Conservation (phyloP, 2,797 vertebrate species). For the Iguana delicatissima region DNA sequence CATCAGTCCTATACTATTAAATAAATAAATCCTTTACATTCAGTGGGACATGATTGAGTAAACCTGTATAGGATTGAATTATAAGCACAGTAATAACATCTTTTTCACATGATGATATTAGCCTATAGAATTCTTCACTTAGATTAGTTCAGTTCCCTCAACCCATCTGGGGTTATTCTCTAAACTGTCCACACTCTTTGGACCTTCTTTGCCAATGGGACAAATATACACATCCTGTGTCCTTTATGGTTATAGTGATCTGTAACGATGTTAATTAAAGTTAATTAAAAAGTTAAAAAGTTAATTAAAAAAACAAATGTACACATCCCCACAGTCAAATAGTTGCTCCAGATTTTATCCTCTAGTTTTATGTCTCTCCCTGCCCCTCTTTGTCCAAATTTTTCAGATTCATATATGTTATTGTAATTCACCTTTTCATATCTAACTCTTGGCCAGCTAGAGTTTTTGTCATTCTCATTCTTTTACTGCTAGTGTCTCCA, state of each 20-base stretch:
- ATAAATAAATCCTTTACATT: not conserved
- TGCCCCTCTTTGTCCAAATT: not conserved
- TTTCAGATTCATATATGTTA: not conserved
- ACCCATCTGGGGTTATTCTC: not conserved
- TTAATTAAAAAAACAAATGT: not conserved
- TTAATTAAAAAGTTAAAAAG: no score
- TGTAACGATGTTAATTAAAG: no score
- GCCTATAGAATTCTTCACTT: not conserved
- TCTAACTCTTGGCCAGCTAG: not conserved
- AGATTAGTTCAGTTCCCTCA: not conserved
- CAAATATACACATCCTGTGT: not conserved
- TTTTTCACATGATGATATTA: not conserved
- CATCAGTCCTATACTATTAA: not conserved
- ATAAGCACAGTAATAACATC: not conserved
- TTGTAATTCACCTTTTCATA: not conserved
- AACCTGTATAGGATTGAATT: not conserved
- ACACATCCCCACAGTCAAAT: not conserved
- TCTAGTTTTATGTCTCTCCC: not conserved
- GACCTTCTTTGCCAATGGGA: not conserved
- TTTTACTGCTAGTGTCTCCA: not conserved
- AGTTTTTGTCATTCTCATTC: not conserved
- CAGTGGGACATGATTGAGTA: not conserved
- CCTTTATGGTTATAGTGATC: no score
- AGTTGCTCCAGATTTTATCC: not conserved
- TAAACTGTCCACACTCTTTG: not conserved